A percentile compares a stretch with the other conserved stretches of the same genome.
These are phyloP conservation scores for Drosophila punjabiensis DNA, from an alignment of 1,140 invertebrate species.

Conservation along the genomic window DNA sequence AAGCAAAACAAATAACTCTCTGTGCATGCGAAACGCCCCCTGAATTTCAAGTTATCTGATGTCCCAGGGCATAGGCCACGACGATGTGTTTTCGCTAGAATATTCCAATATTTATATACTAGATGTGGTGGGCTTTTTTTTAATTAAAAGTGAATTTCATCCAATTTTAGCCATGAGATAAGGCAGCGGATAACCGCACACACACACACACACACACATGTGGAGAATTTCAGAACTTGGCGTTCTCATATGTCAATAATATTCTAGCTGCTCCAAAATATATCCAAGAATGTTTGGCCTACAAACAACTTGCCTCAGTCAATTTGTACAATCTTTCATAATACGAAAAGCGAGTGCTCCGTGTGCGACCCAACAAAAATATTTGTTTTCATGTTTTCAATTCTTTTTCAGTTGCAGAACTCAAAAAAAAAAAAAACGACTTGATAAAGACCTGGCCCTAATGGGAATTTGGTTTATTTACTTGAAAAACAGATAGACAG, in stretches of 20 bases:
- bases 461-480: constrained; percentile 41
- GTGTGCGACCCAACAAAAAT: constrained; percentile 32
- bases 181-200: constrained; percentile 18
- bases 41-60: constrained; percentile 19
- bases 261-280: constrained; percentile 21
- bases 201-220: constrained; percentile 1
- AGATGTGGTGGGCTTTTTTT: constrained; percentile 22
- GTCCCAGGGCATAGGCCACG: constrained; percentile 49
- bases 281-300: constrained; percentile 42
- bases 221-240: constrained; percentile 22
- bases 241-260: constrained; percentile 17
- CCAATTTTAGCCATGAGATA: constrained; percentile 65
- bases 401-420: constrained; percentile 31
- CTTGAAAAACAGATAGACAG: constrained; percentile 9
- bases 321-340: constrained; percentile 49
- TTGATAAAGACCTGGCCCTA: constrained; percentile 40
- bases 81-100: constrained; percentile 31
- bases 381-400: constrained; percentile 34
- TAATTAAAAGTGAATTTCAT: constrained; percentile 65
- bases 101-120: constrained; percentile 23
- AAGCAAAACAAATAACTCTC: not conserved
- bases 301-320: constrained; percentile 28
- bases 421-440: not conserved
- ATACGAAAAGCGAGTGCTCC: constrained; percentile 13
- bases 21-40: constrained; percentile 29